phyloP scores from a whole-genome alignment of 2,888 invertebrate genomes.

The Silvanus unidentatus region DNA sequence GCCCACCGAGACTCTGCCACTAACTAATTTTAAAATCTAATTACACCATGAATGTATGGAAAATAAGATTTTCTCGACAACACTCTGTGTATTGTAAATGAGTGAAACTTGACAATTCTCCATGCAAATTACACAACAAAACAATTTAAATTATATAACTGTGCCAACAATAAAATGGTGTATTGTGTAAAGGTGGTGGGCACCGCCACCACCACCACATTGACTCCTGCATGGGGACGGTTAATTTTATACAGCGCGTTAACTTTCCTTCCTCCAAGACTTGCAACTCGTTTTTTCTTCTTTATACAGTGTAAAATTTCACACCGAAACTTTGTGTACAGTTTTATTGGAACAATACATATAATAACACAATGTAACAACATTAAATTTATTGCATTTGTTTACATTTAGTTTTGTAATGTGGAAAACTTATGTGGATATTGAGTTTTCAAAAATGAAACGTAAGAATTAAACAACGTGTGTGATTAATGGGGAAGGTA shows the following conservation, averaged over 20 bases:
- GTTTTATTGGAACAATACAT: slow-evolving; percentile 24
- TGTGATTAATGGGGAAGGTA: too few relatives aligned
- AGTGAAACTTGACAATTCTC: slow-evolving; percentile 13
- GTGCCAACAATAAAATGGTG: slow-evolving; percentile 32
- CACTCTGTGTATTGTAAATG: neutral
- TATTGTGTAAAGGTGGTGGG: slow-evolving; percentile 31
- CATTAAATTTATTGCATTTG: slow-evolving; percentile 32
- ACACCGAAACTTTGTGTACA: slow-evolving; percentile 24
- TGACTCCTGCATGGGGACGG: slow-evolving; percentile 12
- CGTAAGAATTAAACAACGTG: too few relatives aligned
- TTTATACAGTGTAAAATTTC: too few relatives aligned
- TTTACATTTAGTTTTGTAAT: slow-evolving; percentile 22
- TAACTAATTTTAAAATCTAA: slow-evolving; percentile 10
- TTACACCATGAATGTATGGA: slow-evolving; percentile 8
- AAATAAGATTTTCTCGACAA: slow-evolving; percentile 14
- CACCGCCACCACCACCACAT: slow-evolving; percentile 14
- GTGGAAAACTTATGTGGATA: neutral
- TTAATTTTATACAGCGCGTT: slow-evolving; percentile 36
- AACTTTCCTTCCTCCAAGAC: slow-evolving; percentile 21
- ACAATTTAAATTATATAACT: slow-evolving; percentile 33
- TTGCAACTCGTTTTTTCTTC: too few relatives aligned
- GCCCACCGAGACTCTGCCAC: too few relatives aligned
- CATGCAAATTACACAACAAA: slow-evolving; percentile 32
- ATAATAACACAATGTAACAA: slow-evolving; percentile 30
- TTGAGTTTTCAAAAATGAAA: neutral